phyloP scores from a whole-genome alignment of 2,888 invertebrate species.

The Cecidostiba fungosa region DNA sequence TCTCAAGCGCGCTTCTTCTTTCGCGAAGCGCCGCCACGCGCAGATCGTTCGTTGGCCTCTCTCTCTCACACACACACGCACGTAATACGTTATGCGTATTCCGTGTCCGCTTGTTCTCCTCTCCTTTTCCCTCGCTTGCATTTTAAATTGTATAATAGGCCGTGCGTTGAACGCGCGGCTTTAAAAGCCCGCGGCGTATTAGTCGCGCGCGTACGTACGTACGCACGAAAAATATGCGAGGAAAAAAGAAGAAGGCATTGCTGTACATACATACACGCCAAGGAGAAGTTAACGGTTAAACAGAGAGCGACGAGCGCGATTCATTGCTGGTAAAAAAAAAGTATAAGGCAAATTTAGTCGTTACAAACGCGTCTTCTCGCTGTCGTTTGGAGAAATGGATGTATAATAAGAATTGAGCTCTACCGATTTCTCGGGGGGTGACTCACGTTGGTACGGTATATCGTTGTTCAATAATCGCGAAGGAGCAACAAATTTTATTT shows the following conservation, averaged over 20 bases:
- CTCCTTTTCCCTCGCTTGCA: conserved; percentile 51
- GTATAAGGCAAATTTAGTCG: conserved; percentile 37
- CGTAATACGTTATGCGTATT: conserved; percentile 46
- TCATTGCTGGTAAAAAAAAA: conserved; percentile 21
- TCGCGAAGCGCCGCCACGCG: neutral
- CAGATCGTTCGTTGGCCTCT: conserved; percentile 42
- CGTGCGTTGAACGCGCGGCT: conserved; percentile 26
- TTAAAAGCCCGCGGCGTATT: conserved; percentile 42
- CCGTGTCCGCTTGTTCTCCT: conserved; percentile 22
- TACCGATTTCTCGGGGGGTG: neutral
- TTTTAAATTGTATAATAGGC: conserved; percentile 60
- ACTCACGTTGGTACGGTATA: neutral
- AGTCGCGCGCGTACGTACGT: conserved; percentile 21
- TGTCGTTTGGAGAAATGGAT: neutral
- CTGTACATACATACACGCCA: neutral
- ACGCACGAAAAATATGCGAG: conserved; percentile 18
- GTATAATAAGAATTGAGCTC: neutral
- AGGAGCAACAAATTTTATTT: neutral
- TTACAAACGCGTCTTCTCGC: neutral
- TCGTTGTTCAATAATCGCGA: neutral
- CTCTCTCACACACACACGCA: neutral
- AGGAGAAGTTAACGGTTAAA: neutral
- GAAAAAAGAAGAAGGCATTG: neutral
- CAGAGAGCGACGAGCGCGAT: conserved; percentile 12
- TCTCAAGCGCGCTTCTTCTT: conserved; percentile 17